Conservation (phyloP, 2,888 invertebrate species). For the Cinara cedri region DNA sequence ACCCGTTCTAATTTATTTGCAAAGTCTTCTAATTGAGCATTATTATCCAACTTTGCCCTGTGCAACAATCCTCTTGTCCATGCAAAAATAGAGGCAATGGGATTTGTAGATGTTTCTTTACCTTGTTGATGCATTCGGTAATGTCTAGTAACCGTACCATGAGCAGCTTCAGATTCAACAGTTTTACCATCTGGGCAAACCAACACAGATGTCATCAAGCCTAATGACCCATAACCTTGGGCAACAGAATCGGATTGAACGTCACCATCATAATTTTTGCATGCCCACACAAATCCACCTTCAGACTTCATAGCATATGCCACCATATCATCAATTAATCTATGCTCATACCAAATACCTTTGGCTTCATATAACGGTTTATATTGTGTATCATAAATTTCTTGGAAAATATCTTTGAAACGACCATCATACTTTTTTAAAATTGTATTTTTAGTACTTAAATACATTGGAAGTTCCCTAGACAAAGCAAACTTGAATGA, state of each 20-base stretch:
- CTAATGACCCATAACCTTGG: constrained; percentile 94
- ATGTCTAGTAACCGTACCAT: constrained; percentile 94
- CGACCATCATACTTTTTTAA: constrained; percentile 94
- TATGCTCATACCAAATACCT: constrained; percentile 96
- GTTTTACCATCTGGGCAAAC: constrained; percentile 98
- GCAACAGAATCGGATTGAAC: constrained; percentile 98
- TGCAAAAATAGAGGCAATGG: constrained; percentile 98
- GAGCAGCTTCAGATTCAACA: constrained; percentile 97
- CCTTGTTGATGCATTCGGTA: constrained; percentile 89
- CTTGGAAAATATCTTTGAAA: constrained; percentile 97
- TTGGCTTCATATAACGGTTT: constrained; percentile 81
- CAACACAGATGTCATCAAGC: constrained; percentile 97
- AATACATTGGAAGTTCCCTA: constrained; percentile 84
- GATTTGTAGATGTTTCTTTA: constrained; percentile 97
- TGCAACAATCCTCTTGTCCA: constrained; percentile 95
- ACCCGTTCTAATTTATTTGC: constrained; percentile 86
- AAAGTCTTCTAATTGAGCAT: constrained; percentile 76
- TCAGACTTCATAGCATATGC: constrained; percentile 97
- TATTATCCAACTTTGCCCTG: constrained; percentile 91
- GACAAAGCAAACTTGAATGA: constrained; percentile 89
- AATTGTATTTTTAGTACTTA: constrained; percentile 97
- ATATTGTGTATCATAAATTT: constrained; percentile 89
- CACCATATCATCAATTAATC: constrained; percentile 98
- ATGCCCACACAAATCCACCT: constrained; percentile 99
- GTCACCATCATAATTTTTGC: constrained; percentile 99